phyloP scores from a whole-genome alignment of 2,797 vertebrate genomes.

The Anguilla pacifica region DNA sequence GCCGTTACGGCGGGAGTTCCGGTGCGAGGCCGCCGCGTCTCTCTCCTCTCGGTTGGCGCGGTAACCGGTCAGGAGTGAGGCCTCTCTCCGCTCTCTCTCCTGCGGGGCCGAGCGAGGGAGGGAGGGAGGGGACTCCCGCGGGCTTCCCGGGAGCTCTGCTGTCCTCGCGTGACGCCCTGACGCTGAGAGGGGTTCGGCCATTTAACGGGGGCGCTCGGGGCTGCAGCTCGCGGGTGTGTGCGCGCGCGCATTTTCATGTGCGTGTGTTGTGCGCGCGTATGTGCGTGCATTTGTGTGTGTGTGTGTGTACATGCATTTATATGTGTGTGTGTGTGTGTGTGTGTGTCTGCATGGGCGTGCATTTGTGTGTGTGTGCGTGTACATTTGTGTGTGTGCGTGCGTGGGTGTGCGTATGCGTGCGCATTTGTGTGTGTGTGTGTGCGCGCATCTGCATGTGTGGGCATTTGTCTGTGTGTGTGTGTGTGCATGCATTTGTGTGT shows the following conservation, averaged over 20 bases:
- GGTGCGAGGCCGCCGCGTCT: background rate
- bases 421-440: background rate
- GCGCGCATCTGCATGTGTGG: too few relatives aligned
- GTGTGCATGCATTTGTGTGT: background rate
- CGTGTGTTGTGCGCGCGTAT: constrained; percentile 22
- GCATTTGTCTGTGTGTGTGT: too few relatives aligned
- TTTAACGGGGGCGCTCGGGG: background rate
- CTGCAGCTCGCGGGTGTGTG: background rate
- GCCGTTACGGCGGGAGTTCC: constrained; percentile 16
- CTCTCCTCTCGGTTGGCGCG: constrained; percentile 10
- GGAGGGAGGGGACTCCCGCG: background rate
- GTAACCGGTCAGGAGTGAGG: constrained; percentile 8
- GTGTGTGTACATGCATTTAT: too few relatives aligned
- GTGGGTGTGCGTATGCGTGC: constrained; percentile 19
- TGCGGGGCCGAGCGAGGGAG: background rate
- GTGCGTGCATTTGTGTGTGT: too few relatives aligned
- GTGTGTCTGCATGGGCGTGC: too few relatives aligned
- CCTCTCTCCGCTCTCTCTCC: background rate
- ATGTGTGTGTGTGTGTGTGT: constrained; percentile 19
- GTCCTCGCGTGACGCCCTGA: constrained; percentile 46
- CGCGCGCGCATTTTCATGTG: too few relatives aligned
- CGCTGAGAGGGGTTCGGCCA: constrained; percentile 40
- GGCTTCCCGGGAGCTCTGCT: background rate
- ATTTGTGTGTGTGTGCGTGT: constrained; percentile 11
- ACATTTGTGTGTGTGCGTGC: background rate